Evolutionary conservation across 2,797 vertebrate species (phyloP), one percentile per base, ranked within the genome.

Genomic region (Sarcoramphus papa): DNA sequence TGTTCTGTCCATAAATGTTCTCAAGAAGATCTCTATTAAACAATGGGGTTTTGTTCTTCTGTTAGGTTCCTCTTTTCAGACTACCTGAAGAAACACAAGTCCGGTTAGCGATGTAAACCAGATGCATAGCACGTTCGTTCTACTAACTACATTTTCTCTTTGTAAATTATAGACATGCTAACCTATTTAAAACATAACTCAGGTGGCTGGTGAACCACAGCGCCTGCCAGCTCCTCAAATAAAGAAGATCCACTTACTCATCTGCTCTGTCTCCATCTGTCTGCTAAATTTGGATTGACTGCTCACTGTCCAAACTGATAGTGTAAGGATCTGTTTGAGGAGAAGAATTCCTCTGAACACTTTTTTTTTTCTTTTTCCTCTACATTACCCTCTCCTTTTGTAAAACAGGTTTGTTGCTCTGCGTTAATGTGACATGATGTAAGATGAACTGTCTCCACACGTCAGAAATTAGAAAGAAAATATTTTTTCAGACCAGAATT

Each of bases 151-250:
- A 92, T 96, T 96, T 96, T 90, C 81, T 86, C 88, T 97, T 95
- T 92, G 91, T 95, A 97, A 97, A 97, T 59, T 92, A 94, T 93
- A 63, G 53, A 95, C 94, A 53, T 95, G 88, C 75, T 97, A 97
- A 97, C 95, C 94, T 97, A 97, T 97, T 98, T 97, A 97, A 98
- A 95, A 91, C 96, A 97, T 98, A 98, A 98, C 96, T 98, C 97
- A 97, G 90, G 68, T 96, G 95, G 33, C 63, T 97, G 92, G 95
- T 72, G 94, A 98, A 96, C 96, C 97, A 97, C 93, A 95, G 67
- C 83, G 35, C 88, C 96, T 97, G 91, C 93, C 94, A 98, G 92
- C 91, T 97, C 90, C 94, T 96, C 90, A 96, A 62, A 97, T 97
- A 97, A 93, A 97, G 94, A 97, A 35, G 65, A 96, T 95, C 87